Base-by-base conservation (phyloP, 2,888 invertebrate species). In the Cantharis rufa region DNA sequence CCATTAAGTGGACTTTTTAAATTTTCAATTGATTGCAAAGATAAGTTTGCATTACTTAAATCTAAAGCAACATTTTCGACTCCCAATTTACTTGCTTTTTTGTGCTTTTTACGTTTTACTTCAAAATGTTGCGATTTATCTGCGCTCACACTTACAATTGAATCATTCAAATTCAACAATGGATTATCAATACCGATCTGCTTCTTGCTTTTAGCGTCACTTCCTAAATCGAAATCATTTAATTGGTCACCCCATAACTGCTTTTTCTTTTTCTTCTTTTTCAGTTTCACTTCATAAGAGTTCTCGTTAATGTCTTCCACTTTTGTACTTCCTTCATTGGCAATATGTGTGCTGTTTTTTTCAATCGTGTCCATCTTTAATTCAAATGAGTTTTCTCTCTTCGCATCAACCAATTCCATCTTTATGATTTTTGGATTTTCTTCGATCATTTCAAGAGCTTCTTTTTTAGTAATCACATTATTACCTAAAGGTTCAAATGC, bases 401-500 rank as follows among this genome's bases (percentile, higher is more conserved):
- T 24, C 9, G 9, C 9, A 24, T 24, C 24, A 9, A 24, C 24
- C 0, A 9, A 9, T 24, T 24, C 24, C 24, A 24, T 1, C 9
- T 24, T 24, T 7, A 9, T 24, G 1, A 7, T 24, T 9, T 24
- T 24, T 24, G 7, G 9, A 24, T 24, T 9, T 80, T 86, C 86
- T 77, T 82, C 81, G 32, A 86, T 86, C 3, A 84, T 80, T 27
- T 84, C 81, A 61, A 86, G 80, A 61, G 79, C 18, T 68, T 85
- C 85, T 76, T 82, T 85, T 71, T 83, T 77, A n/a, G 85, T 24
- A 63, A 78, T 78, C 10, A 83, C 15, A 62, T 79, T 82, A 7
- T 68, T 79, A 48, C 70, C 77, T 61, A 85, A 64, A 2, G 86
- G 85, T 76, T 86, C 84, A 81, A 86, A 87, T 9, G 83, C 86